Percentiles rank a stretch among this genome's conserved stretches.
Conservation (phyloP, 2,113 vertebrate genomes). For the Neogale vison region DNA sequence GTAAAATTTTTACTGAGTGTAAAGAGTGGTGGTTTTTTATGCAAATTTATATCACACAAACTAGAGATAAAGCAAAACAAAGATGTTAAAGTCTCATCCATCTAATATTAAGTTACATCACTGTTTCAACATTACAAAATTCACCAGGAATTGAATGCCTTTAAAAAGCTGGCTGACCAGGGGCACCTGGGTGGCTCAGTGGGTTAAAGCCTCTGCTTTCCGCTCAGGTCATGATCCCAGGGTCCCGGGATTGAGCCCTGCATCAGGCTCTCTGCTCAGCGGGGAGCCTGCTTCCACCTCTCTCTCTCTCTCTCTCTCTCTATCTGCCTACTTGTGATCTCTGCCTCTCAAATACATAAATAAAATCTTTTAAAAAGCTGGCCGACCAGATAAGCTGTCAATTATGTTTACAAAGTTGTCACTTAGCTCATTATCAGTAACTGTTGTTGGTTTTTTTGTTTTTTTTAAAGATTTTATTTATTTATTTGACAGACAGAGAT, state of each 20-base stretch:
- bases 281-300: no score
- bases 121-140: background rate
- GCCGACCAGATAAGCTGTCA: background rate
- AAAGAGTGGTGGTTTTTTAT: background rate
- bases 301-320: no score
- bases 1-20: background rate
- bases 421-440: background rate
- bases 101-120: background rate
- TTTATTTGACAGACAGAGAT: no score
- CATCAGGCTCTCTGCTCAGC: no score
- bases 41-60: background rate
- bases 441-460: no score
- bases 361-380: background rate
- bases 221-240: no score
- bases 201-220: no score
- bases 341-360: no score
- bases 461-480: no score
- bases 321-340: no score
- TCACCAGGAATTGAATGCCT: background rate
- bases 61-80: background rate
- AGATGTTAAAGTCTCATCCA: background rate
- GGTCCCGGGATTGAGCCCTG: no score
- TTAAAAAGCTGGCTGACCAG: background rate
- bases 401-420: background rate
- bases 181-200: no score